Base-by-base conservation (phyloP, 2,888 invertebrate genomes). In the Aphrophora alni region DNA sequence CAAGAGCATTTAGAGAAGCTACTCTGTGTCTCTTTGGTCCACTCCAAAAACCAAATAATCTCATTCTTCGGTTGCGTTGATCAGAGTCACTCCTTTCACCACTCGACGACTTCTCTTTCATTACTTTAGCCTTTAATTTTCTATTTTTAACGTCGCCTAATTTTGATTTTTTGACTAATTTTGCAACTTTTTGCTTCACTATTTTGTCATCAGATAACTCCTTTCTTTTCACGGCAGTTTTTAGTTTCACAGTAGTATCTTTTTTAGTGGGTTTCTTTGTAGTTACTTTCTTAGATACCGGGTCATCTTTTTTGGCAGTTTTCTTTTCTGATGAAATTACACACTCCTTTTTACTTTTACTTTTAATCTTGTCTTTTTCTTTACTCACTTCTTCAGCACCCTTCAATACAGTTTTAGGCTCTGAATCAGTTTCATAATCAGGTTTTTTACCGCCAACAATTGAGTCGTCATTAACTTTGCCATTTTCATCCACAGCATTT, bases 1-100 rank as follows among this genome's bases (percentile, higher is more conserved):
- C 96, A 85, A 95, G 88, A 0, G 97, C 97, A 87, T 97, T 97
- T 38, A 97, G 88, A 1, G 97, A 96, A 51, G 97, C 97, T 88
- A 96, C 95, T 84, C 97, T 91, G 87, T 95, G 95, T 71, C 94
- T 91, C 88, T 95, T 96, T 27, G 95, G 95, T 0, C 94, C 95
- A 83, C 91, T 91, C 82, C 82, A 77, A 71, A 75, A 80, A 12
- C 81, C 81, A 38, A 78, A 81, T 21, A 82, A 28, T 33, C 82
- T 84, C 77, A 80, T 78, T 59, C 78, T 51, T 69, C 82, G 83
- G 51, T 77, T 38, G n/a, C 80, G 24, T 21, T 68, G 27, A 14
- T 74, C 80, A 84, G 89, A 89, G 83, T 88, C 89, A n/a, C 89
- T 89, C 85, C 89, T 74, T 5, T 75, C 73, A 28, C n/a, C 70